Evolutionary conservation across 2,888 invertebrate genomes (phyloP), one percentile per base, ranked within the genome.

Genomic region (Proisotoma minuta): DNA sequence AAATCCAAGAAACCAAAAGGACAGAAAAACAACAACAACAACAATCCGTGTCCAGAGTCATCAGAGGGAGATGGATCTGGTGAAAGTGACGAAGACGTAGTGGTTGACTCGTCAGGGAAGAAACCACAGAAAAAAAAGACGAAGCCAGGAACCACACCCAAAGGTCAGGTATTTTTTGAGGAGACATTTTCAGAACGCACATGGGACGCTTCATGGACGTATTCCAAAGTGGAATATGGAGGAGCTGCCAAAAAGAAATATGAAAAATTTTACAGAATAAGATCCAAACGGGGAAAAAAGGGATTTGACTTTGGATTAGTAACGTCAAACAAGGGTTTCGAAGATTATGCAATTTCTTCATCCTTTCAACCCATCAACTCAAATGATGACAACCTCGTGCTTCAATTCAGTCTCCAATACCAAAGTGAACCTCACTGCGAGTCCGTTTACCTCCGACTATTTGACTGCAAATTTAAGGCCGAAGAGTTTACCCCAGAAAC

Each of bases 381-480:
- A 18, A 39, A 60, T 3, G 62, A 65, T 48, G 65, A 60, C 4
- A 27, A 57, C 1, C 26, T 65, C 39, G 57, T 62, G 5, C 5
- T 65, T 26, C 65, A 65, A 39, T 65, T 65, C 40, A 62, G 62
- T 18, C 39, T 65, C 0, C 65, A 65, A 23, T 65, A 60, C 34
- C 65, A 65, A 39, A 48, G 59, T 2, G 59, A 23, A 39, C 62
- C 65, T 1, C 52, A 57, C 50, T 65, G 65, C 40, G 59, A 65
- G 29, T 28, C 59, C 23, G 65, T 39, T 26, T 62, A 57, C 48
- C 53, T 65, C 3, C 54, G 65, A 4, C 20, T 65, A 5, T 65
- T 60, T 28, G 65, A 65, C 26, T 65, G 65, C 22, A 62, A 62
- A 15, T 65, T 62, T 53, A 52, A 48, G n/a, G 29, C 60, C 2